Conservation (phyloP, 2,113 vertebrate species). For the Toxotes chatareus region DNA sequence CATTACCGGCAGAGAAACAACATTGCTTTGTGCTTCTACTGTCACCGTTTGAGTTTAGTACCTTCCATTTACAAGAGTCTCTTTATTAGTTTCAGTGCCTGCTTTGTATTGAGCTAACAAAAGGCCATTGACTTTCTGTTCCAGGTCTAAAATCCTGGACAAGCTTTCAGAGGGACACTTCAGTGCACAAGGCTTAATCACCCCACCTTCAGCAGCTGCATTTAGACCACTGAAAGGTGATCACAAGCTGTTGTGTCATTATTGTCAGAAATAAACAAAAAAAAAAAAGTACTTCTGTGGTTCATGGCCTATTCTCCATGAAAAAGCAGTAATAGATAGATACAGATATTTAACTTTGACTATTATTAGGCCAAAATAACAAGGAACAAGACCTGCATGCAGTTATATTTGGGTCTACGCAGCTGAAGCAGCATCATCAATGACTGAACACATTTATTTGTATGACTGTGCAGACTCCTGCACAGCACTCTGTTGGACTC, state of each 20-base stretch:
- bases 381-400: too few species aligned
- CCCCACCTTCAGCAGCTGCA: background rate
- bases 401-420: too few species aligned
- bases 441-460: background rate
- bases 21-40: slow-evolving; percentile 2
- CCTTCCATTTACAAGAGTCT: slow-evolving; percentile 28
- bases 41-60: slow-evolving; percentile 10
- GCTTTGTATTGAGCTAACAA: slow-evolving; percentile 41
- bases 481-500: background rate
- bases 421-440: too few species aligned
- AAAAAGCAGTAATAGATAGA: too few species aligned
- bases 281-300: background rate
- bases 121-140: slow-evolving; percentile 49
- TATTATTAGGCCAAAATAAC: too few species aligned
- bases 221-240: background rate
- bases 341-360: too few species aligned
- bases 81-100: slow-evolving; percentile 44
- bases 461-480: background rate
- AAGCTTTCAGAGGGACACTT: slow-evolving; percentile 1
- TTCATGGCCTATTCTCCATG: too few species aligned
- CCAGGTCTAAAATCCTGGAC: slow-evolving; percentile 9
- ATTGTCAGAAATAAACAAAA: background rate
- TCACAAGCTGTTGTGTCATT: background rate
- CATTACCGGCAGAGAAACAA: background rate
- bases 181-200: background rate